Evolutionary conservation across 2,113 vertebrate species (phyloP).

Genomic region (Blennius ocellaris): DNA sequence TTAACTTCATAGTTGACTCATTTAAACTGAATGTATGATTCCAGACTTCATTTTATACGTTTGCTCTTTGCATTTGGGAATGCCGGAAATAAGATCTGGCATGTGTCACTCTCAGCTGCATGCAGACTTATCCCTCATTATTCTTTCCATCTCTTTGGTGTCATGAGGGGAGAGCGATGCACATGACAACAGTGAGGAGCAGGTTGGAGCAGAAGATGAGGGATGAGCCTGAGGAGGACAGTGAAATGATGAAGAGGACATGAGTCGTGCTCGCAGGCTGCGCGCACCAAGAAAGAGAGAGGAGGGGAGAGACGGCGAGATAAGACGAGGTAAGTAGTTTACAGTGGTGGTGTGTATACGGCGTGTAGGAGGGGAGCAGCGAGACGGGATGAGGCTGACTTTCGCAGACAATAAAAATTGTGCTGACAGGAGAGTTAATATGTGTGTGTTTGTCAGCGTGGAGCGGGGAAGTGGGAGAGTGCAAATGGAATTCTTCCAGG

Average conservation of each 20-base stretch:
- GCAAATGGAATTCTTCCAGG: constrained; percentile 44
- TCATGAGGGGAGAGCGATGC: constrained; percentile 34
- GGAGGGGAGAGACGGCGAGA: constrained; percentile 20
- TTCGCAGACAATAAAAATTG: constrained; percentile 76
- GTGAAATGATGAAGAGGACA: constrained; percentile 46
- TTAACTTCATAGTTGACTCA: constrained; percentile 1
- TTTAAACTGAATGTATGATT: background rate
- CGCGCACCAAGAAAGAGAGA: constrained; percentile 33
- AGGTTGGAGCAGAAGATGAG: constrained; percentile 39
- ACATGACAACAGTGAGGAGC: constrained; percentile 25
- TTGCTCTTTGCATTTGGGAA: background rate
- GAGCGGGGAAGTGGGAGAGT: constrained; percentile 32
- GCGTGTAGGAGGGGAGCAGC: constrained; percentile 49
- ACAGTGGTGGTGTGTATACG: constrained; percentile 39
- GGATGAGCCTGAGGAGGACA: constrained; percentile 48
- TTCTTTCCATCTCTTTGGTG: constrained; percentile 29
- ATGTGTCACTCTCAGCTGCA: constrained; percentile 17
- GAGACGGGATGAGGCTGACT: constrained; percentile 50
- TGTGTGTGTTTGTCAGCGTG: constrained; percentile 60
- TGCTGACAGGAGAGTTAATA: constrained; percentile 70
- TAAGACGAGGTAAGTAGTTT: constrained; percentile 53
- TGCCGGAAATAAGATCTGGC: constrained; percentile 14
- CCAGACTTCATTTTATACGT: background rate
- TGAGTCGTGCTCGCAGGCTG: constrained; percentile 24
- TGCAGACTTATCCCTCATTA: constrained; percentile 43